These are phyloP conservation scores for Equus quagga DNA, from an alignment of 2,113 vertebrate genomes.

Conservation along the genomic window DNA sequence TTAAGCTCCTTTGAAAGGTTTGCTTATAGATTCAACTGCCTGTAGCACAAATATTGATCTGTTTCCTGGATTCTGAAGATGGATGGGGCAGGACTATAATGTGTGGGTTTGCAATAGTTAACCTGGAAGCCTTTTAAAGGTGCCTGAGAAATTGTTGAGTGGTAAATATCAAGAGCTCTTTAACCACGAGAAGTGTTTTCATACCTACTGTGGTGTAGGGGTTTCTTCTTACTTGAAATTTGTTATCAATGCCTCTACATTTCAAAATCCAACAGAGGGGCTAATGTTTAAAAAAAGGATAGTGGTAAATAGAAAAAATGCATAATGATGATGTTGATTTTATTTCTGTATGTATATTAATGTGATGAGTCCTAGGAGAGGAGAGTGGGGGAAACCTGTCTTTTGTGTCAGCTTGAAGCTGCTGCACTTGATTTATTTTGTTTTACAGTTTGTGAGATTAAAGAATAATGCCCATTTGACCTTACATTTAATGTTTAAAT, in stretches of 20 bases:
- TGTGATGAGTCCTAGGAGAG: background rate
- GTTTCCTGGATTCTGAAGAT: conserved; percentile 51
- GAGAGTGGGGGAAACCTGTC: background rate
- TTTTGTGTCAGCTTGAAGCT: conserved; percentile 20
- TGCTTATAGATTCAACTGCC: conserved; percentile 43
- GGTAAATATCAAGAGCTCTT: background rate
- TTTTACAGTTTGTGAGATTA: background rate
- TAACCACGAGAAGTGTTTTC: background rate
- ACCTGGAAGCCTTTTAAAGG: conserved; percentile 49
- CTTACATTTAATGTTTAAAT: background rate
- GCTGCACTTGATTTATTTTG: conserved; percentile 17
- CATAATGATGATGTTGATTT: background rate
- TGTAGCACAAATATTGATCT: conserved; percentile 53
- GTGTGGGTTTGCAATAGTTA: conserved; percentile 34
- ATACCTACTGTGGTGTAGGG: background rate
- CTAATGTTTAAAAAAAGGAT: background rate
- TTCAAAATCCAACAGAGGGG: background rate
- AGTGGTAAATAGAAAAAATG: background rate
- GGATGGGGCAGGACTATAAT: background rate
- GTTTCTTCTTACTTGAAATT: conserved; percentile 22
- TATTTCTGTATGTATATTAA: background rate
- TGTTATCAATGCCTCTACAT: background rate
- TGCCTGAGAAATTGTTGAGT: conserved; percentile 27
- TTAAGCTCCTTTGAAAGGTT: conserved; percentile 51
- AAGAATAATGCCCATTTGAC: background rate